Conservation (phyloP, 2,888 invertebrate species). For the Lochmaea crataegi region DNA sequence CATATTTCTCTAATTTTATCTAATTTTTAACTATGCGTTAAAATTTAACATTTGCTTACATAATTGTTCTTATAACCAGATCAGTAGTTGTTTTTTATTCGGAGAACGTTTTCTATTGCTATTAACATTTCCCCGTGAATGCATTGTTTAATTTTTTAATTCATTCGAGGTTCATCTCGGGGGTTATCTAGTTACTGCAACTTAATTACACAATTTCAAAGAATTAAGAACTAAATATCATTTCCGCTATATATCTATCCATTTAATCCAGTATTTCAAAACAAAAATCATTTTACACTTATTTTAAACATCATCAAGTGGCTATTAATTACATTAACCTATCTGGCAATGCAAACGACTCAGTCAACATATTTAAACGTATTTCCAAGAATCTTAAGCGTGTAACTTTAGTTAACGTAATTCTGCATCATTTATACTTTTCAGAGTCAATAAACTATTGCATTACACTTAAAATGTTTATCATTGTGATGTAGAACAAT, state of each 20-base stretch:
- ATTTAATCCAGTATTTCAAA: slow-evolving; percentile 12
- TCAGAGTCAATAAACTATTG: slow-evolving; percentile 33
- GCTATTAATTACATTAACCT: slow-evolving; percentile 28
- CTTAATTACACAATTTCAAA: slow-evolving; percentile 1
- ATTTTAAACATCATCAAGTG: slow-evolving; percentile 28
- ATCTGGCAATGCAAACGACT: slow-evolving; percentile 22
- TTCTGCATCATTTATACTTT: slow-evolving; percentile 33
- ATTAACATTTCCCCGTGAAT: too few species aligned
- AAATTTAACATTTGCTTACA: too few species aligned
- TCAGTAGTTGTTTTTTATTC: too few species aligned
- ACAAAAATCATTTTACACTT: slow-evolving; percentile 33
- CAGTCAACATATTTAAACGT: slow-evolving; percentile 28
- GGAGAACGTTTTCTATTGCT: too few species aligned
- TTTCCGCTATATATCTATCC: slow-evolving; percentile 5
- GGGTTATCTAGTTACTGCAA: not conserved
- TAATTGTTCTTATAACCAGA: too few species aligned
- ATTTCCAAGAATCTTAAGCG: slow-evolving; percentile 32
- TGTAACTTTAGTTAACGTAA: slow-evolving; percentile 29
- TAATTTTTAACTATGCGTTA: too few species aligned
- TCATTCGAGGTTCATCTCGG: not conserved
- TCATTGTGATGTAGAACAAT: slow-evolving; percentile 11
- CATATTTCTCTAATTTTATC: too few species aligned
- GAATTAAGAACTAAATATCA: slow-evolving; percentile 6
- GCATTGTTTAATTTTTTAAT: not conserved
- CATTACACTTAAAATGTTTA: slow-evolving; percentile 29